Evolutionary conservation across 2,888 invertebrate genomes (phyloP).

Genomic region (Epistrophe grossulariae): DNA sequence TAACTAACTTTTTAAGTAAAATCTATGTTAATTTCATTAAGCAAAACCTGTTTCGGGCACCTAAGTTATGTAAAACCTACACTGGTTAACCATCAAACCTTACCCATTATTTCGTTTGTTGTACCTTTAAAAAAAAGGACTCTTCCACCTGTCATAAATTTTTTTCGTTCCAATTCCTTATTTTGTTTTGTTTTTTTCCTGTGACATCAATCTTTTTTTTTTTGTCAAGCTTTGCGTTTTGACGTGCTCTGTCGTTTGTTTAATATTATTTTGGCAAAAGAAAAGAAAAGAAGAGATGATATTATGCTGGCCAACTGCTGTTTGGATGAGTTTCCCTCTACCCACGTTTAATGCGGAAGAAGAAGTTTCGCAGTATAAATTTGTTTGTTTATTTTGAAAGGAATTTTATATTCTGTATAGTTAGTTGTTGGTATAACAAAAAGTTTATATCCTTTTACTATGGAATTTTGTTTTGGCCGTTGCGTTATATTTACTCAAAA

Average conservation of each 20-base stretch:
- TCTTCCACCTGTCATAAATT: conserved; percentile 1
- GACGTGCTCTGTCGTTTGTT: conserved; percentile 56
- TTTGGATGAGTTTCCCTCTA: neutral
- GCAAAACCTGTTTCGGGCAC: too few species aligned
- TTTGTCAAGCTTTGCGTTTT: conserved; percentile 55
- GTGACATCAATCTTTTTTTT: conserved; percentile 67
- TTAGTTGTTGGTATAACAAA: conserved; percentile 2
- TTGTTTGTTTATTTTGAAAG: conserved; percentile 13
- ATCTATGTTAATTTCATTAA: too few species aligned
- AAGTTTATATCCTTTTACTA: conserved; percentile 36
- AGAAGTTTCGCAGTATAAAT: conserved; percentile 16
- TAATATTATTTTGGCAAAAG: conserved; percentile 43
- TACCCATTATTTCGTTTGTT: neutral
- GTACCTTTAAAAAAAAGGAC: neutral
- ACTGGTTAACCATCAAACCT: neutral
- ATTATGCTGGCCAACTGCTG: neutral
- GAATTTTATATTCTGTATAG: conserved; percentile 11
- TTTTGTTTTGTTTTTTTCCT: conserved; percentile 59
- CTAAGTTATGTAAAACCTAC: neutral
- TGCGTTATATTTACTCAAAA: neutral
- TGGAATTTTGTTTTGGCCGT: conserved; percentile 10
- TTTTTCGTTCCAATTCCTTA: conserved; percentile 34
- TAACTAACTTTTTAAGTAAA: too few species aligned
- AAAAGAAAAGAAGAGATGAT: conserved; percentile 3
- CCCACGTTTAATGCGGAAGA: neutral